Evolutionary conservation across 2,113 vertebrate species (phyloP).

Genomic region (Turdus rufiventris): DNA sequence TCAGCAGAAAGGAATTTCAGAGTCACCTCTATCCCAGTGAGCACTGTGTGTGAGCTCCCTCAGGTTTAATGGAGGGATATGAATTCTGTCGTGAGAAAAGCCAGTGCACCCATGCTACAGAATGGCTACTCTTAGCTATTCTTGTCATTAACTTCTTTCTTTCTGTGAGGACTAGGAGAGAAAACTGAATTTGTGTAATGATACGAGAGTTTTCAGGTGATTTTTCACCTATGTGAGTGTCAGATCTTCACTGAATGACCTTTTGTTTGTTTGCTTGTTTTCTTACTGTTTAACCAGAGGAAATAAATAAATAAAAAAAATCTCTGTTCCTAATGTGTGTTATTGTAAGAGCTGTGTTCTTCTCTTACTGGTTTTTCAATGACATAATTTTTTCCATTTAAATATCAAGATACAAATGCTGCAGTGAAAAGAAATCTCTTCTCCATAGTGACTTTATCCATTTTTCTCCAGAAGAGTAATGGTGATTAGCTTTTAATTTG

Average conservation of each 20-base stretch:
- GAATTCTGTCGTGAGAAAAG: not conserved
- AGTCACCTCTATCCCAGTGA: rapidly evolving
- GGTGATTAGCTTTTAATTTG: not conserved
- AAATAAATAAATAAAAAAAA: not conserved
- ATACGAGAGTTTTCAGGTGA: not conserved
- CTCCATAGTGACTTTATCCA: not conserved
- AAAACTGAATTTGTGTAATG: not conserved
- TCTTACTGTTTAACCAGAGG: not conserved
- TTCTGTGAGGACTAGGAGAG: not conserved
- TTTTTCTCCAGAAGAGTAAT: not conserved
- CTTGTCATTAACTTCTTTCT: not conserved
- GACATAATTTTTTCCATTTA: not conserved
- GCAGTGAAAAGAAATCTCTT: not conserved
- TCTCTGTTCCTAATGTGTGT: not conserved
- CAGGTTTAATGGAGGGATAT: not conserved
- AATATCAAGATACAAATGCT: not conserved
- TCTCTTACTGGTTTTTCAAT: not conserved
- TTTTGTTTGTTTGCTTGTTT: not conserved
- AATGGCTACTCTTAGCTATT: not conserved
- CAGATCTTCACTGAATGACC: not conserved
- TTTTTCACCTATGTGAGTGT: not conserved
- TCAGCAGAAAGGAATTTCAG: not conserved
- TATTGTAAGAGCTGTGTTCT: not conserved
- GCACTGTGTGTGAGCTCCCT: not conserved
- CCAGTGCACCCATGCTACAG: not conserved